These are phyloP conservation scores for Idaea dimidiata DNA, from an alignment of 2,888 invertebrate species.

Conservation along the genomic window DNA sequence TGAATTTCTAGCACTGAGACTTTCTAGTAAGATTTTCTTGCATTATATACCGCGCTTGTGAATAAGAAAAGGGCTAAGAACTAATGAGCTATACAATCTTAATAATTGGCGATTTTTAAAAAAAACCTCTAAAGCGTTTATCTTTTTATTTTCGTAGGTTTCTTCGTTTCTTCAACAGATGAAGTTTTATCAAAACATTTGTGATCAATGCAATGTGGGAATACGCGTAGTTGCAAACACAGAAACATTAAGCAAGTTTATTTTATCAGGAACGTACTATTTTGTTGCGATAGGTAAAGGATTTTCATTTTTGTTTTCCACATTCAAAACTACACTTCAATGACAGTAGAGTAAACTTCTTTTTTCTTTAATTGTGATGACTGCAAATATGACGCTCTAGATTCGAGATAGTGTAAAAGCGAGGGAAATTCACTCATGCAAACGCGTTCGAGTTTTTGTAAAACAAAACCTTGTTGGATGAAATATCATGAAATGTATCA, in stretches of 20 bases:
- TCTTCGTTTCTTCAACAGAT: too few species aligned
- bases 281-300: conserved; percentile 15
- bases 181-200: conserved; percentile 31
- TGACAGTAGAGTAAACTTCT: conserved; percentile 2
- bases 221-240: conserved; percentile 31
- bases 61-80: too few species aligned
- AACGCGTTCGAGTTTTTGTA: conserved; percentile 40
- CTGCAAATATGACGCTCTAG: conserved; percentile 33
- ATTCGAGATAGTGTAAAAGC: conserved; percentile 40
- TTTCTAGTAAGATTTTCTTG: too few species aligned
- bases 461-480: conserved; percentile 38
- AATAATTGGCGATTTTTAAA: too few species aligned
- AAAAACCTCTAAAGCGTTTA: too few species aligned
- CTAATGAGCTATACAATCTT: too few species aligned
- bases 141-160: too few species aligned
- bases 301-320: conserved; percentile 9
- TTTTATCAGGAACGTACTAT: conserved; percentile 29
- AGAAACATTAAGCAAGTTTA: conserved; percentile 34
- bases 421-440: conserved; percentile 38
- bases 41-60: too few species aligned
- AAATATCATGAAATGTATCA: conserved; percentile 47
- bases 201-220: conserved; percentile 35
- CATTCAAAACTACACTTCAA: conserved; percentile 25
- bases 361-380: conserved; percentile 14
- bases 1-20: too few species aligned